Evolutionary conservation across 2,113 vertebrate genomes (phyloP), one percentile per base, ranked within the genome.

Genomic region (Benitochromis conjunctus): DNA sequence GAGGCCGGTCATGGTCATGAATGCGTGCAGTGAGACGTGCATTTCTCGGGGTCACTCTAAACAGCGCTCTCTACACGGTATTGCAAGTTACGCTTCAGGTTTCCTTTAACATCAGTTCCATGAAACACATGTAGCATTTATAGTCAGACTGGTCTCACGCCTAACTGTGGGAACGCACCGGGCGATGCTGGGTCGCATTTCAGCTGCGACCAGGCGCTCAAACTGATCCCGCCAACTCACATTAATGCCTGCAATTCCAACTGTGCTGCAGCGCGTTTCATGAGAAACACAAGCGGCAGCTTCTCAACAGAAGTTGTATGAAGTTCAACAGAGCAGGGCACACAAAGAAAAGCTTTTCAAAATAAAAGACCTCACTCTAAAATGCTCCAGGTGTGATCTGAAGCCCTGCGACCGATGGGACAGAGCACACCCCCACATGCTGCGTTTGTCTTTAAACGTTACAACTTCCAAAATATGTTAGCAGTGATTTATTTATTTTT

Each of bases 231-330:
- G 5, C 24, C 41, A 48, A 29, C 43, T 48, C 14, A 1, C 13
- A 48, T 48, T 6, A 46, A 71, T 29, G 21, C 0, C 1, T 3
- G 38, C 64, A 69, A 10, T 71, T 69, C 21, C 43, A 0, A 43
- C 66, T 6, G 13, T 18, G 14, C 9, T 26, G 8, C 43, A 0
- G 3, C 9, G 0, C 29, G 43, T 51, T 69, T 48, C 2, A 19
- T 26, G 24, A 74, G 48, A 74, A 43, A 48, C 41, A 29, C 43
- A 1, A 74, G 43, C 0, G 3, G 43, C 24, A 74, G 69, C 16
- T 7, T 46, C 41, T 71, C 24, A 26, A 7, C 41, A 71, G 21
- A 46, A 46, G 64, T 6, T 71, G 13, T 24, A 2, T 16, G 21
- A 71, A 24, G 13, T 57, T 57, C 0, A 43, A 18, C 10, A 2